Base-by-base conservation (phyloP, 2,113 vertebrate genomes). In the Oplegnathus fasciatus region DNA sequence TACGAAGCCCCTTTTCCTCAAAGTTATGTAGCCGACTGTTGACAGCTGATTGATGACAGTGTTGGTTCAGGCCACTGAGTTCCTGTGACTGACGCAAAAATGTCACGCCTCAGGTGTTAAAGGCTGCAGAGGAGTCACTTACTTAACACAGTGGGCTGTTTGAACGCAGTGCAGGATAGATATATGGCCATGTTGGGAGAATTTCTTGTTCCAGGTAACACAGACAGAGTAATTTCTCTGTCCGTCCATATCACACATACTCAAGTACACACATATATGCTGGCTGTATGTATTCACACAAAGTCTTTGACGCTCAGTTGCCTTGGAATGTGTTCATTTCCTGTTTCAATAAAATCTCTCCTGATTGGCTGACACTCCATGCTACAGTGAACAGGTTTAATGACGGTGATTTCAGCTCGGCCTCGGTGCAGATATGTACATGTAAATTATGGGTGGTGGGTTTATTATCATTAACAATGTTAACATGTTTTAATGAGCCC, bases 31-130 rank as follows among this genome's bases (percentile, higher is more conserved):
- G 71, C 50, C 17, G 28, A 70, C 1, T 4, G 62, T 11, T 46
- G 80, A 83, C 87, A 80, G 83, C 26, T 67, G 62, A 82, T 44
- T 72, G 18, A 82, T 61, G 32, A 71, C 26, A 44, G 22, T 34
- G 48, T 15, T 52, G 57, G 65, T 61, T 75, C 46, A 62, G 65
- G 66, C 46, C 70, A 77, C 44, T 67, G 15, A 73, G 67, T 83
- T 70, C 66, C 78, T 61, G 46, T 48, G 76, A 70, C 32, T 79
- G 60, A 86, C 40, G 34, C 22, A 50, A 80, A 86, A 8, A 75
- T 54, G 57, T 80, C 62, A 54, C 37, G 58, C 65, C 64, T 76
- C 73, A 71, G 84, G 64, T 73, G 48, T 7, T 52, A 22, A 14
- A 83, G 77, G 46, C 71, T 60, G 37, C 1, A 44, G 7, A 58